Percentiles rank a stretch among this genome's conserved stretches.
Evolutionary conservation across 2,888 invertebrate species (phyloP).

Genomic region (Lycophotia porphyrea): DNA sequence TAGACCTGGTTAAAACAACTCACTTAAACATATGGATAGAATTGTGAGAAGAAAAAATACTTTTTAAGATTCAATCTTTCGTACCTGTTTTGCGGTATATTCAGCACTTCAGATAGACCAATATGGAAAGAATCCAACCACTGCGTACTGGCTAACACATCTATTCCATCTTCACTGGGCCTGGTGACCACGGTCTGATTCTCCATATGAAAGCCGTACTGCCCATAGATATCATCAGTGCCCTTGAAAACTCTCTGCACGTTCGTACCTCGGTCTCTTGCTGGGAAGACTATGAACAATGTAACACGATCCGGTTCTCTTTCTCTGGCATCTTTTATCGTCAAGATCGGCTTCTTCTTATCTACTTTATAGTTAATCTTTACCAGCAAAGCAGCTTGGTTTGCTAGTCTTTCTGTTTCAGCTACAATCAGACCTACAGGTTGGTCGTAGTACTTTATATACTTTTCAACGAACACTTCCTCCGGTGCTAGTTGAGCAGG

Average conservation of each 20-base stretch:
- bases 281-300: constrained; percentile 72
- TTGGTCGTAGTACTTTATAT: constrained; percentile 92
- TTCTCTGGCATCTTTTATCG: constrained; percentile 75
- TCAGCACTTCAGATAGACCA: constrained; percentile 87
- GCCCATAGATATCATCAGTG: constrained; percentile 87
- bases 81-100: constrained; percentile 90
- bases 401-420: constrained; percentile 88
- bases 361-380: constrained; percentile 89
- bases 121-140: constrained; percentile 89
- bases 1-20: not conserved
- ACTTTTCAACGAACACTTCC: constrained; percentile 88
- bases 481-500: constrained; percentile 73
- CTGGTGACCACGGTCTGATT: constrained; percentile 90
- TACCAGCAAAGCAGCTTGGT: constrained; percentile 90
- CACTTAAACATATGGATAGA: not conserved
- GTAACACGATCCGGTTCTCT: constrained; percentile 75
- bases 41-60: not conserved
- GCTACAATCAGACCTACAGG: constrained; percentile 93
- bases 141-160: constrained; percentile 91
- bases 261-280: constrained; percentile 79
- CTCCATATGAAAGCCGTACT: constrained; percentile 94
- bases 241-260: constrained; percentile 90
- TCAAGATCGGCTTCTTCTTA: constrained; percentile 77
- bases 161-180: constrained; percentile 92
- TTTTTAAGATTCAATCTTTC: not conserved